phyloP scores from a whole-genome alignment of 2,888 invertebrate genomes.

The Amiota mariae region DNA sequence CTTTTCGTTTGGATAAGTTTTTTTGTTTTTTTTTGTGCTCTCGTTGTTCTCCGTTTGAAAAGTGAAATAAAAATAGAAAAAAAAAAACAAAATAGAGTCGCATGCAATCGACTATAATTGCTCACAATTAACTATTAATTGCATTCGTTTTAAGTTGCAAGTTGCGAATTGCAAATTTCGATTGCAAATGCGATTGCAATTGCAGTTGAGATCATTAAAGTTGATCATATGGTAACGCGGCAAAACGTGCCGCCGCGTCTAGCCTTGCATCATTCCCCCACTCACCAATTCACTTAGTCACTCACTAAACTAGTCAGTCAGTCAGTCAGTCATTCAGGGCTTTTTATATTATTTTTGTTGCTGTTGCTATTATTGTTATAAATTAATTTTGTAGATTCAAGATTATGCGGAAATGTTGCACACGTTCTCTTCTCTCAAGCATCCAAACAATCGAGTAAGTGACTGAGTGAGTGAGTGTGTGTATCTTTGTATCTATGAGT shows the following conservation, averaged over 20 bases:
- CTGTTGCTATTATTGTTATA: neutral
- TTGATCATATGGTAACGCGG: slow-evolving; percentile 9
- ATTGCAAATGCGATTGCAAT: slow-evolving; percentile 30
- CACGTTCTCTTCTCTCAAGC: slow-evolving; percentile 42
- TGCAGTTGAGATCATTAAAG: slow-evolving; percentile 51
- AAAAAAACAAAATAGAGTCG: neutral
- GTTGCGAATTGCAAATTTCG: slow-evolving; percentile 19
- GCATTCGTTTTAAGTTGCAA: slow-evolving; percentile 48
- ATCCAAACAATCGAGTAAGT: neutral
- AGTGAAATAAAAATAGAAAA: neutral
- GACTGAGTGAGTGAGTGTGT: neutral
- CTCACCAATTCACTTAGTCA: no score
- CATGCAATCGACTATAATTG: slow-evolving; percentile 48
- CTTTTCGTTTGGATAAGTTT: neutral
- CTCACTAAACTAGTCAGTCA: no score
- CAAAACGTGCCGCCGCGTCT: no score
- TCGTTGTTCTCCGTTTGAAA: neutral
- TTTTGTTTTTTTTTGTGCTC: neutral
- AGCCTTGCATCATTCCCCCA: no score
- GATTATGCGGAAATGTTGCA: slow-evolving; percentile 55
- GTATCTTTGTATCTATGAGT: neutral
- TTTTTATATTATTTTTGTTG: slow-evolving; percentile 35
- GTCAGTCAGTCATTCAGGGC: slow-evolving; percentile 8
- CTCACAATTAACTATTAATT: slow-evolving; percentile 64
- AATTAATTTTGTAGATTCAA: slow-evolving; percentile 39